phyloP scores from a whole-genome alignment of 1,140 invertebrate genomes.

The Orius insidiosus region DNA sequence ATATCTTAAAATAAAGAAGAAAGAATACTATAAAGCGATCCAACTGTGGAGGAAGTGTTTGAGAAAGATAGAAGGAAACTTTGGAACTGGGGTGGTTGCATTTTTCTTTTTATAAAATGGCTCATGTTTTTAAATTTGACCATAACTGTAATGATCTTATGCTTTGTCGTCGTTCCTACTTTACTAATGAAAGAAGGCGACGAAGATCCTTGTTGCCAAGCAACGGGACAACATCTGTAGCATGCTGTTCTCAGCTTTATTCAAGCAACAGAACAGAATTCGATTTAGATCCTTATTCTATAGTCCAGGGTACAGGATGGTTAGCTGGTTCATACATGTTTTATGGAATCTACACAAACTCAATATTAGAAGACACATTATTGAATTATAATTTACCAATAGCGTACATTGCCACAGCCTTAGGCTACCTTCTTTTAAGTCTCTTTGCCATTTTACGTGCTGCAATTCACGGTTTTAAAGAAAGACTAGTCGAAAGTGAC shows the following conservation, averaged over 20 bases:
- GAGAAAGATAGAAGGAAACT: constrained; percentile 58
- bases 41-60: constrained; percentile 53
- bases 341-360: constrained; percentile 56
- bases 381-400: constrained; percentile 50
- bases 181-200: constrained; percentile 29
- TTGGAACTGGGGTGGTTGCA: constrained; percentile 59
- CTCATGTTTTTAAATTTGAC: constrained; percentile 53
- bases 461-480: constrained; percentile 49
- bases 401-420: constrained; percentile 48
- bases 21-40: constrained; percentile 44
- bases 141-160: constrained; percentile 42
- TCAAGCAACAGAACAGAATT: constrained; percentile 23
- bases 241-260: constrained; percentile 38
- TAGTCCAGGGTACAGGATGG: constrained; percentile 42
- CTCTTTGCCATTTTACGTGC: constrained; percentile 51
- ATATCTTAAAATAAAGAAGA: constrained; percentile 33
- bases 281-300: constrained; percentile 21
- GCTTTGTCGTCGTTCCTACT: constrained; percentile 50
- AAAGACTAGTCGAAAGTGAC: constrained; percentile 52
- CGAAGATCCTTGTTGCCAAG: constrained; percentile 24
- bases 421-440: constrained; percentile 36
- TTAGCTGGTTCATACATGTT: constrained; percentile 59
- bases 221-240: constrained; percentile 15
- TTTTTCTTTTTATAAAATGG: constrained; percentile 72
- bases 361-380: constrained; percentile 22